phyloP scores from a whole-genome alignment of 2,113 vertebrate genomes.

The Brachionichthys hirsutus region DNA sequence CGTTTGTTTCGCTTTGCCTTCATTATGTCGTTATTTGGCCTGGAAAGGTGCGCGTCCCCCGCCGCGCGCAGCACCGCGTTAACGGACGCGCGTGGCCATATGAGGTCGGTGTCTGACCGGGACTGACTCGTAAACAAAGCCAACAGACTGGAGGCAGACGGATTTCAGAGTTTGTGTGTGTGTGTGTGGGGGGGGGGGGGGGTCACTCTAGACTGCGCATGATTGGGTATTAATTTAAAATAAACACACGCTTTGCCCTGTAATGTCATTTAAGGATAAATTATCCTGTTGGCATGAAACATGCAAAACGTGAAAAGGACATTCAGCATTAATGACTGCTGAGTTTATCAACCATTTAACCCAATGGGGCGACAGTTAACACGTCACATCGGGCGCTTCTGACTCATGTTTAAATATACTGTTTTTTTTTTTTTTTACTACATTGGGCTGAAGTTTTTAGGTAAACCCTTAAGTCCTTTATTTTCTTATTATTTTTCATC shows the following conservation, averaged over 20 bases:
- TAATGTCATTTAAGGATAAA: background rate
- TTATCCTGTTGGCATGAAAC: background rate
- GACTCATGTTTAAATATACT: no score
- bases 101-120: conserved; percentile 54
- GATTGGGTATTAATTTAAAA: background rate
- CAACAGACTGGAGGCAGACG: conserved; percentile 47
- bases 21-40: conserved; percentile 62
- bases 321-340: conserved; percentile 1
- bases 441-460: no score
- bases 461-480: no score
- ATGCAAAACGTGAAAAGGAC: background rate
- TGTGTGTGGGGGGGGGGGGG: no score
- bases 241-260: background rate
- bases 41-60: conserved; percentile 35
- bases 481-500: no score
- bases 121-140: conserved; percentile 61
- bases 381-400: background rate
- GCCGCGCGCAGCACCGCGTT: conserved; percentile 13
- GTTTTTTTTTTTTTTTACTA: no score
- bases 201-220: background rate
- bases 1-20: conserved; percentile 52
- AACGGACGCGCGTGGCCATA: background rate
- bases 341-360: conserved; percentile 41
- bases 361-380: background rate
- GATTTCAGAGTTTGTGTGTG: background rate